Conservation (phyloP, 2,888 invertebrate genomes). For the Agriopis leucophaearia region DNA sequence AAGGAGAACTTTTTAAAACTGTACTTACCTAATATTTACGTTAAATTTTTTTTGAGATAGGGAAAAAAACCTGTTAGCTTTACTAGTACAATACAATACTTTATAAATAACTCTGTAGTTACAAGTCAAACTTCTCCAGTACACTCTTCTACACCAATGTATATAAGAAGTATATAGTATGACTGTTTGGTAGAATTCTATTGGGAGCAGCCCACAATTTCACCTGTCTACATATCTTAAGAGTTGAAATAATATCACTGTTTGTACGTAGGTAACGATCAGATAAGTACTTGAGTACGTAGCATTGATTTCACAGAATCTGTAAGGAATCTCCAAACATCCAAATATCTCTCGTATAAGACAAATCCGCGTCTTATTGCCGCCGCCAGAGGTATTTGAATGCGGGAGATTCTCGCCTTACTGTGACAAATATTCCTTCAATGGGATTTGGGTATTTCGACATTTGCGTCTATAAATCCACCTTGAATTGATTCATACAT, state of each 20-base stretch:
- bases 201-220: background rate
- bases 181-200: no score
- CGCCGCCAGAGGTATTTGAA: slow-evolving; percentile 1
- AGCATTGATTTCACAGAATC: background rate
- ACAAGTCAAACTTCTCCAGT: no score
- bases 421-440: slow-evolving; percentile 15
- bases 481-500: slow-evolving; percentile 7
- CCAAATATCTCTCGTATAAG: background rate
- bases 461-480: background rate
- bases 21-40: no score
- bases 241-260: no score
- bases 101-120: no score
- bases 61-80: no score
- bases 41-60: no score
- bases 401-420: background rate
- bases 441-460: slow-evolving; percentile 10
- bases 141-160: no score
- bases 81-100: no score
- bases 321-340: slow-evolving; percentile 4
- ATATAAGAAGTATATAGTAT: no score
- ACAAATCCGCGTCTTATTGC: slow-evolving; percentile 9
- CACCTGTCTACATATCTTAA: background rate
- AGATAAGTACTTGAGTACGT: background rate
- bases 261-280: background rate
- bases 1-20: no score